Percentiles rank a stretch among this genome's conserved stretches.
Evolutionary conservation across 92 coral and sea anemone species (phyloP).

Genomic region (Anthopleura xanthogrammica): DNA sequence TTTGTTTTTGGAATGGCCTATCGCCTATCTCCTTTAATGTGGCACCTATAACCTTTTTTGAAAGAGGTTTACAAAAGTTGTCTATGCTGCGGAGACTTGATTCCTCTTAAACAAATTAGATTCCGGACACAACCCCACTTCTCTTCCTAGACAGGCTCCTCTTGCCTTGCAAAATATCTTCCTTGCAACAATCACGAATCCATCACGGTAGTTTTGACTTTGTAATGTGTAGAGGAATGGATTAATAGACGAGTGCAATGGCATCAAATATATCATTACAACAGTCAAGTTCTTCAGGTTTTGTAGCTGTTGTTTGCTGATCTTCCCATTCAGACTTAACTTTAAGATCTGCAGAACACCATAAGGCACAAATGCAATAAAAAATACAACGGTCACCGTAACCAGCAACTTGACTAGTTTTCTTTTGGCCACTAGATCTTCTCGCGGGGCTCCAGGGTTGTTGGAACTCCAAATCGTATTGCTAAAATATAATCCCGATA

Average conservation of each 20-base stretch:
- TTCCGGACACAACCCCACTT: too few species aligned
- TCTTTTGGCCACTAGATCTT: constrained; percentile 28
- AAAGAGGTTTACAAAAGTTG: too few species aligned
- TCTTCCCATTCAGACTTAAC: constrained; percentile 6
- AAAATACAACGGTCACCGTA: constrained; percentile 36
- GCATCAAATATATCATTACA: constrained; percentile 21
- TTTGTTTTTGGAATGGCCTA: too few species aligned
- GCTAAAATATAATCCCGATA: constrained; percentile 36
- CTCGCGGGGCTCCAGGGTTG: neutral
- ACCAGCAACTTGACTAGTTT: constrained; percentile 35
- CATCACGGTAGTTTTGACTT: constrained; percentile 38
- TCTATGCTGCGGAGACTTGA: too few species aligned
- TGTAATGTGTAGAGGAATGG: constrained; percentile 38
- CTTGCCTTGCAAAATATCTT: neutral
- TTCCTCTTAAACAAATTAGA: too few species aligned
- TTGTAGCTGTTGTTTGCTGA: neutral
- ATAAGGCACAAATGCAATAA: constrained; percentile 46
- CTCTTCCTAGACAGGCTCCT: too few species aligned
- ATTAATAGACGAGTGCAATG: constrained; percentile 34
- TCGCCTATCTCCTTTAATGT: too few species aligned
- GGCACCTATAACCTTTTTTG: too few species aligned
- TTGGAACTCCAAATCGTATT: constrained; percentile 36
- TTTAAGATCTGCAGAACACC: constrained; percentile 40
- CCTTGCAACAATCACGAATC: neutral
- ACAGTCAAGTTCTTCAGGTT: constrained; percentile 11